These are phyloP conservation scores for Myotis yumanensis DNA, from an alignment of 2,113 vertebrate species.

Conservation along the genomic window DNA sequence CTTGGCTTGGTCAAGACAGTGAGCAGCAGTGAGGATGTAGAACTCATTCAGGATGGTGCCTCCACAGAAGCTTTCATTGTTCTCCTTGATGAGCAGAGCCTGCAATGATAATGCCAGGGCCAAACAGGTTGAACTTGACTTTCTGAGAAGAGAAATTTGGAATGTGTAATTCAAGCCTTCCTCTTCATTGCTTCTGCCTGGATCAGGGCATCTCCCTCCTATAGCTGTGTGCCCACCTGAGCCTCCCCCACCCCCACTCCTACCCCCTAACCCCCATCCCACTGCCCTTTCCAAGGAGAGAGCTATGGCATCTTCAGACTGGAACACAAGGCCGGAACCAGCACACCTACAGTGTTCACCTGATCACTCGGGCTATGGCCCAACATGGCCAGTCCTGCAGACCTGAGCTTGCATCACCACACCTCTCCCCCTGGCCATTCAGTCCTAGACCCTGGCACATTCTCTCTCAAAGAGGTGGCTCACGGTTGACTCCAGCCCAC, in stretches of 20 bases:
- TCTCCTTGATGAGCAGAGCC: slow-evolving; percentile 91
- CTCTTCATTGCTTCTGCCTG: no score
- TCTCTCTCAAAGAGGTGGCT: not conserved
- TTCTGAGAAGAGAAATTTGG: not conserved
- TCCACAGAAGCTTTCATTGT: slow-evolving; percentile 89
- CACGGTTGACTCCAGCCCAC: not conserved
- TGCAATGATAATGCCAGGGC: slow-evolving; percentile 60
- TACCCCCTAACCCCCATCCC: not conserved
- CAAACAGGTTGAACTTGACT: not conserved
- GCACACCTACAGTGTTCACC: not conserved
- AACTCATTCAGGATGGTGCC: slow-evolving; percentile 91
- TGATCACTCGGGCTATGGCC: not conserved
- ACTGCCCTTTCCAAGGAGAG: not conserved
- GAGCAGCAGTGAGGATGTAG: slow-evolving; percentile 92
- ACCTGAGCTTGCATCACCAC: not conserved
- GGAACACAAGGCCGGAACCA: not conserved
- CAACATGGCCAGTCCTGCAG: not conserved
- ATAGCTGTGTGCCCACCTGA: not conserved
- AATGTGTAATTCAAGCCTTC: not conserved
- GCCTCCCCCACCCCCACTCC: no score
- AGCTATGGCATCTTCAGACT: not conserved
- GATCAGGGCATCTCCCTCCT: no score
- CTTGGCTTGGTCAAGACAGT: slow-evolving; percentile 90
- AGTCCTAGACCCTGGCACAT: not conserved
- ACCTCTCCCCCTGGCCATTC: not conserved